Percentiles rank a stretch among this genome's conserved stretches.
Conservation (phyloP, 2,113 vertebrate species). For the Megaceryle maxima region DNA sequence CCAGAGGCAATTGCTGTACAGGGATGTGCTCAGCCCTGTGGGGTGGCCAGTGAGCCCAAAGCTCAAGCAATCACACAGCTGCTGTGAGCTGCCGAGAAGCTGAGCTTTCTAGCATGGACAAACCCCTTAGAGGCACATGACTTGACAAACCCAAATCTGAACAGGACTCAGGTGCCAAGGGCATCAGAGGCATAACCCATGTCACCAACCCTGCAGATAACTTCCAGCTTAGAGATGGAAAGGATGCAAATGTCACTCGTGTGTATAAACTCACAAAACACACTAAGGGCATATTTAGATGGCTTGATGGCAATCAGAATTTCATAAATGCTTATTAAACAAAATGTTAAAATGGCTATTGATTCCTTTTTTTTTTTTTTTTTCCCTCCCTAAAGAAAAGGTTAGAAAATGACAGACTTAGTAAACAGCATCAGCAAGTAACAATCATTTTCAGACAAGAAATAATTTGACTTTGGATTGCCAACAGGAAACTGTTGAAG, state of each 20-base stretch:
- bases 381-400: background rate
- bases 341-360: background rate
- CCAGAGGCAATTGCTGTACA: background rate
- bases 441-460: constrained; percentile 41
- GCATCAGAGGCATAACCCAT: background rate
- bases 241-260: background rate
- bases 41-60: background rate
- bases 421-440: background rate
- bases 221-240: background rate
- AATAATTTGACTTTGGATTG: constrained; percentile 41
- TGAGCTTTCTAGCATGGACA: background rate
- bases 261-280: background rate
- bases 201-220: background rate
- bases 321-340: background rate
- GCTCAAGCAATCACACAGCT: background rate
- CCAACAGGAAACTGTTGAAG: constrained; percentile 34
- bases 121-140: background rate
- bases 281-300: accelerated
- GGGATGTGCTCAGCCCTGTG: accelerated
- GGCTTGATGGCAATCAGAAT: background rate
- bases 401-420: background rate
- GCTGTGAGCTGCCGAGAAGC: background rate
- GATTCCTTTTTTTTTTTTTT: background rate
- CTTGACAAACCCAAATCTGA: background rate
- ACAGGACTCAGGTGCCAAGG: background rate